Evolutionary conservation across 2,797 vertebrate genomes (phyloP).

Genomic region (Acanthurus lineatus): DNA sequence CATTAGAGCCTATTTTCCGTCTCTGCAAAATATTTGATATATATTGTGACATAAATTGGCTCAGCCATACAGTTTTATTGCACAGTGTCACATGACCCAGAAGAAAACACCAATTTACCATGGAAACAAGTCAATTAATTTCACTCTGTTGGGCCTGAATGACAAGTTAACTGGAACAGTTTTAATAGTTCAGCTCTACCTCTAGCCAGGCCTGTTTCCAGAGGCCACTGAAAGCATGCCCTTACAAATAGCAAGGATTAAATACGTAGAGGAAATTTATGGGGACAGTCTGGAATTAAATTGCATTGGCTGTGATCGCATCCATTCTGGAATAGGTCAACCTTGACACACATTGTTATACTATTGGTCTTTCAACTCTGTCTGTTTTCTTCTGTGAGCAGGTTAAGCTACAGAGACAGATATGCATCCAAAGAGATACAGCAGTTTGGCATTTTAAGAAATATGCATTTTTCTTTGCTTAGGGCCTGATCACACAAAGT

Average conservation of each 20-base stretch:
- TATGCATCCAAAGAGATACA: neutral
- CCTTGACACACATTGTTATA: slow-evolving; percentile 7
- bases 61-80: neutral
- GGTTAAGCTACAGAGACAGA: slow-evolving; percentile 13
- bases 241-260: slow-evolving; percentile 41
- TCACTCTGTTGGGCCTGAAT: neutral
- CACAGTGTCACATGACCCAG: neutral
- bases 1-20: neutral
- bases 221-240: slow-evolving; percentile 34
- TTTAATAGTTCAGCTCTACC: neutral
- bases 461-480: neutral
- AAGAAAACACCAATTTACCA: neutral
- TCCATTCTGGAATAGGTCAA: slow-evolving; percentile 59
- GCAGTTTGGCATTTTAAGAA: neutral
- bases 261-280: slow-evolving; percentile 54
- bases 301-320: slow-evolving; percentile 36
- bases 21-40: neutral
- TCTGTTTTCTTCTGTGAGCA: slow-evolving; percentile 6
- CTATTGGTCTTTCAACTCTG: neutral
- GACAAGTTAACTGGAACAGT: neutral
- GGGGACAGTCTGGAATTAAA: slow-evolving; percentile 57
- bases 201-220: slow-evolving; percentile 10
- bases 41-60: neutral
- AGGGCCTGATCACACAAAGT: no score
- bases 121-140: neutral